These are phyloP conservation scores for Semnornis frantzii DNA, from an alignment of 2,113 vertebrate species.

Conservation along the genomic window DNA sequence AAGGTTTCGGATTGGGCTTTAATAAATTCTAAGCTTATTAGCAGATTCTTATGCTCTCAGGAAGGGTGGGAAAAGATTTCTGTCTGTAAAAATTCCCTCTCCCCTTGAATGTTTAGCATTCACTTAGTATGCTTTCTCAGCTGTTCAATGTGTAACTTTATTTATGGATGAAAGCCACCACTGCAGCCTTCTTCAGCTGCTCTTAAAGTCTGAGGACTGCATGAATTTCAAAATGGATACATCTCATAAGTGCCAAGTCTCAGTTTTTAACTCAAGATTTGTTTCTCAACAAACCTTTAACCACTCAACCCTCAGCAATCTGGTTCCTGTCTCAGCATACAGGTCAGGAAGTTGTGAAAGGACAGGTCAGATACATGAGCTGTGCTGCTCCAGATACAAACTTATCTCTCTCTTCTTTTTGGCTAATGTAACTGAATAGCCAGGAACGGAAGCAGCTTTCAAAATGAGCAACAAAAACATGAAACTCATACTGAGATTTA, in stretches of 20 bases:
- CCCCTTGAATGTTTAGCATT: background rate
- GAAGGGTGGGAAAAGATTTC: background rate
- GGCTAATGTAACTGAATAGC: background rate
- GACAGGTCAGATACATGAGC: background rate
- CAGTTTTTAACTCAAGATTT: background rate
- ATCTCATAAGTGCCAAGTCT: background rate
- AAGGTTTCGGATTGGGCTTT: background rate
- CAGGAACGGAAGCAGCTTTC: background rate
- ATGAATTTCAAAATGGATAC: slow-evolving; percentile 4
- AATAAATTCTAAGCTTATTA: background rate
- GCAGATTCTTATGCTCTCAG: background rate
- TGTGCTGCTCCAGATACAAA: background rate
- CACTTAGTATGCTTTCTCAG: background rate
- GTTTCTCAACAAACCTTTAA: background rate
- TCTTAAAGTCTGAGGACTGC: slow-evolving; percentile 33
- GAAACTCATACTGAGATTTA: background rate
- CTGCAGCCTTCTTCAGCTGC: slow-evolving; percentile 23
- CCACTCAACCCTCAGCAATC: background rate
- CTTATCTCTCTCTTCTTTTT: background rate
- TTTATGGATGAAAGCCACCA: slow-evolving; percentile 47
- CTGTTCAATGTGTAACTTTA: slow-evolving; percentile 16
- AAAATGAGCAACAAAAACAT: background rate
- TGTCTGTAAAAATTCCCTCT: background rate
- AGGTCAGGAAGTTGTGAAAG: background rate
- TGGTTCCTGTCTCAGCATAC: background rate